Conservation (phyloP, 1,140 invertebrate genomes). For the Vanessa tameamea region DNA sequence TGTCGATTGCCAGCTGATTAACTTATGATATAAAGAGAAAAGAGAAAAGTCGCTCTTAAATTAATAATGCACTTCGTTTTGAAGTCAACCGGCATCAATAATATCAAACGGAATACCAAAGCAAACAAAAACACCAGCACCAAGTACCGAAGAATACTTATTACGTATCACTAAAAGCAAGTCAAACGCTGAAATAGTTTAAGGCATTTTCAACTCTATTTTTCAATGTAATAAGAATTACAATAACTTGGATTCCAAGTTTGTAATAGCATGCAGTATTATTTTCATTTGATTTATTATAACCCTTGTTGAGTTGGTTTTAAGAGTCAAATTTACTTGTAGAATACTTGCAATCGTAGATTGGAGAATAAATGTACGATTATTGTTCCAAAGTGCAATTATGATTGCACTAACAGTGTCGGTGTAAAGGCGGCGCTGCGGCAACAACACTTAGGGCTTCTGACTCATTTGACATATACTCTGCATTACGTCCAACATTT, state of each 20-base stretch:
- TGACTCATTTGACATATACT: background rate
- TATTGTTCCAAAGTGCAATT: constrained; percentile 6
- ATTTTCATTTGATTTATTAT: background rate
- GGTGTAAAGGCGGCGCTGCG: background rate
- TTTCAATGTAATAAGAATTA: background rate
- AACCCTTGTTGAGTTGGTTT: background rate
- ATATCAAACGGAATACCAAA: background rate
- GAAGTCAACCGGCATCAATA: background rate
- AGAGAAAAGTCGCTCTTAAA: background rate
- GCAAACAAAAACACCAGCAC: background rate
- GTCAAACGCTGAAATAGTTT: background rate
- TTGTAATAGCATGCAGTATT: background rate
- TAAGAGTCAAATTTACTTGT: background rate
- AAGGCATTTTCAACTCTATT: background rate
- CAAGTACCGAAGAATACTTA: background rate
- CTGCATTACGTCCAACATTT: background rate
- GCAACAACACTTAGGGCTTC: background rate
- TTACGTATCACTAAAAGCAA: background rate
- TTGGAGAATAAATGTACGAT: background rate
- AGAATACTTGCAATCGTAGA: background rate
- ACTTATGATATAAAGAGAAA: background rate
- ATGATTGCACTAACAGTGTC: background rate
- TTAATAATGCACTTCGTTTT: background rate
- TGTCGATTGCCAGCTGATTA: too few species aligned
- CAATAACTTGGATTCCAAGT: background rate